A percentile compares a stretch with the other conserved stretches of the same genome.
phyloP scores from a whole-genome alignment of 2,113 vertebrate genomes.

The Columba livia region DNA sequence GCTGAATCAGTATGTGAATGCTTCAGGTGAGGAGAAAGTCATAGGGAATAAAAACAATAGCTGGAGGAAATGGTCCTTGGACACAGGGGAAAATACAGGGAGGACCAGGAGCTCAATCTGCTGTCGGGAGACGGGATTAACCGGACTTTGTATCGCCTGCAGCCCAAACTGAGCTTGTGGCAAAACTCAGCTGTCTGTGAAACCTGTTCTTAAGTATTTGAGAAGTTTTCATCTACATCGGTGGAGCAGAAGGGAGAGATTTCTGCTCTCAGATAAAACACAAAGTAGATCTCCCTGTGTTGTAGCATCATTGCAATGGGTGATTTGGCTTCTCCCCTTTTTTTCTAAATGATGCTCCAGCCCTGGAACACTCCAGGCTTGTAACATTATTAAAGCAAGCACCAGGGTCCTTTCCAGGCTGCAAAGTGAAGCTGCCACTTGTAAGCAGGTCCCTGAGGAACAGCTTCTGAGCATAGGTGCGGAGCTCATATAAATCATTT shows the following conservation, averaged over 20 bases:
- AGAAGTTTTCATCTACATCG: not conserved
- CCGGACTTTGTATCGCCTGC: not conserved
- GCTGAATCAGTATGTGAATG: not conserved
- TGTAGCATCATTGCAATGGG: not conserved
- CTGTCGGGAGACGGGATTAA: fast-evolving
- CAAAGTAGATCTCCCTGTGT: not conserved
- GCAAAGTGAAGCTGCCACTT: not conserved
- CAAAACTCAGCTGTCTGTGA: not conserved
- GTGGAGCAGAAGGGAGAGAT: not conserved
- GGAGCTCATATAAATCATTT: not conserved
- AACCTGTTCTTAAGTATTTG: not conserved
- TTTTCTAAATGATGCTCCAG: not conserved
- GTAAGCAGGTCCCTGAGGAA: not conserved
- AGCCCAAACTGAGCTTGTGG: not conserved
- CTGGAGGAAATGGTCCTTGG: not conserved
- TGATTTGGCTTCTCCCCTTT: not conserved
- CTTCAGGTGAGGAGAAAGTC: not conserved
- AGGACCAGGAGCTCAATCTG: not conserved
- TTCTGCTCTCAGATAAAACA: not conserved
- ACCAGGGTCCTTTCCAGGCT: not conserved
- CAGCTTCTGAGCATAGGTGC: not conserved
- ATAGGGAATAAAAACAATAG: not conserved
- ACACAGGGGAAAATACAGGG: not conserved
- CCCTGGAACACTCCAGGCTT: not conserved
- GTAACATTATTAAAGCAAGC: not conserved